Evolutionary conservation across 2,113 vertebrate species (phyloP).

Genomic region (Glaucomys volans): DNA sequence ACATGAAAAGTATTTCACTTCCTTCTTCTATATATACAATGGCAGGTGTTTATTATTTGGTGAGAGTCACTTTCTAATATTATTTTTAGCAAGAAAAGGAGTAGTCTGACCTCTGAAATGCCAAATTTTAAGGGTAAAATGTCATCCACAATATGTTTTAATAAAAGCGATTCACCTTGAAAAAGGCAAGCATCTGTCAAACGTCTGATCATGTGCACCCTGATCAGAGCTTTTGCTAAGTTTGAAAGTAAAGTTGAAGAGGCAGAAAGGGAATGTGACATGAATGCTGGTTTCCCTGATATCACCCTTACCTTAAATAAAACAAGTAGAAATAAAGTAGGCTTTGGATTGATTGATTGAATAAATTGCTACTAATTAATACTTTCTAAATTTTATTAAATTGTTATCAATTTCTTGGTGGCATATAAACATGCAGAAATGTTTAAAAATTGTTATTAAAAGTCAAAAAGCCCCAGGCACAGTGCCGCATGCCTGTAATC

Average conservation of each 20-base stretch:
- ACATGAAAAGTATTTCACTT: constrained; percentile 63
- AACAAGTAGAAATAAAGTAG: neutral
- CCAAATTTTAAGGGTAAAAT: constrained; percentile 64
- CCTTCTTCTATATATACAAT: constrained; percentile 25
- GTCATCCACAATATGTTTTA: constrained; percentile 68
- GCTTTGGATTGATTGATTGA: neutral
- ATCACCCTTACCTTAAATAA: neutral
- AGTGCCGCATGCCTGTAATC: too few species aligned
- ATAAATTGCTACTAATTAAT: neutral
- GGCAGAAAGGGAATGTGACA: constrained; percentile 57
- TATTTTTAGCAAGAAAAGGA: constrained; percentile 63
- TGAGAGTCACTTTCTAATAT: constrained; percentile 52
- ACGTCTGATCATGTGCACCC: constrained; percentile 36
- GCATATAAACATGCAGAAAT: neutral
- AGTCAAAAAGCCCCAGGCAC: neutral
- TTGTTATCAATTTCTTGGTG: neutral
- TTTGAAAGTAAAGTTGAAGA: constrained; percentile 59
- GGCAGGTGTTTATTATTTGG: constrained; percentile 62
- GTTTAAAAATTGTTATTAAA: constrained; percentile 14
- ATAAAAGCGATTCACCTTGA: constrained; percentile 79
- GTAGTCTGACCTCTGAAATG: constrained; percentile 57
- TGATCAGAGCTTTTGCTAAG: constrained; percentile 66
- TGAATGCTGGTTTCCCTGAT: constrained; percentile 2
- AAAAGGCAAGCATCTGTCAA: constrained; percentile 78
- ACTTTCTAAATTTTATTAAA: neutral